Conservation (phyloP, 1,140 invertebrate species). For the Ips nitidus region DNA sequence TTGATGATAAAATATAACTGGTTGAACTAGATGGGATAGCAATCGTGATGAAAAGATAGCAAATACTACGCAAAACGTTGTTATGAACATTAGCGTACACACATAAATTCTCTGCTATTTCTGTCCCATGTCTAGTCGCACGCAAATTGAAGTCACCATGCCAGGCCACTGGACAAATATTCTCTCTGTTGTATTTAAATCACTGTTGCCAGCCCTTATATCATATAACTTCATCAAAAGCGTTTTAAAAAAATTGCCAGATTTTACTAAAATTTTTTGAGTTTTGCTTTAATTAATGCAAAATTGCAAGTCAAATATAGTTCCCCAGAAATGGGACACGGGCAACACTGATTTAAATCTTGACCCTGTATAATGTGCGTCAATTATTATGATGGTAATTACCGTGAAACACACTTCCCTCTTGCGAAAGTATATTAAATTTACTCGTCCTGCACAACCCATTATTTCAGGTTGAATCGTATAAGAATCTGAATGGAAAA, state of each 20-base stretch:
- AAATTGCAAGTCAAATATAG: too few relatives aligned
- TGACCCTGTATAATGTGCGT: too few relatives aligned
- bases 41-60: neutral
- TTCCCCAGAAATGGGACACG: too few relatives aligned
- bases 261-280: too few relatives aligned
- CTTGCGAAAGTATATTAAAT: too few relatives aligned
- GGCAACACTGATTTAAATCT: too few relatives aligned
- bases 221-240: neutral
- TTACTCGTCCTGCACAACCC: neutral
- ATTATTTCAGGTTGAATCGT: neutral
- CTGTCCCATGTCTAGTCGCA: constrained; percentile 20
- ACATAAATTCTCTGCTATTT: constrained; percentile 27
- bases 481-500: constrained; percentile 17
- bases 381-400: too few relatives aligned
- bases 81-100: neutral
- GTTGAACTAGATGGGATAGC: too few relatives aligned
- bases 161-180: constrained; percentile 12
- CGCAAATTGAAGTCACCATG: constrained; percentile 23
- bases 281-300: too few relatives aligned
- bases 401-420: too few relatives aligned
- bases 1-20: too few relatives aligned
- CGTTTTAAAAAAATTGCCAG: too few relatives aligned
- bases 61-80: neutral
- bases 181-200: constrained; percentile 9
- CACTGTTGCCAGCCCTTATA: neutral